phyloP scores from a whole-genome alignment of 2,113 vertebrate genomes.

The Furnarius figulus region DNA sequence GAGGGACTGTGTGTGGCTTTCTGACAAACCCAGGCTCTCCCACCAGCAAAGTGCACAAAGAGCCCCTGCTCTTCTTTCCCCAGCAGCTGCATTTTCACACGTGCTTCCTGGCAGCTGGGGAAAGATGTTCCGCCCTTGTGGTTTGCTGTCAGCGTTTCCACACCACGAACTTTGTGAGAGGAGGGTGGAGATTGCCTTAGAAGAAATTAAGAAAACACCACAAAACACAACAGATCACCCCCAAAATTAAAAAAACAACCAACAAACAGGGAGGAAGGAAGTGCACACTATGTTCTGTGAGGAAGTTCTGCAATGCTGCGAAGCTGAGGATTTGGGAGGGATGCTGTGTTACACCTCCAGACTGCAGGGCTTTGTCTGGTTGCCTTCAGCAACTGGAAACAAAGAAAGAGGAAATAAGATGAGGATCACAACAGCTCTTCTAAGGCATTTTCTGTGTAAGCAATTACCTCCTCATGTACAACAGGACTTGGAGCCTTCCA shows the following conservation, averaged over 20 bases:
- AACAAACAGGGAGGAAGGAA: background rate
- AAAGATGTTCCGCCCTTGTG: background rate
- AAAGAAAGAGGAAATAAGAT: background rate
- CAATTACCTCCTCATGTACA: background rate
- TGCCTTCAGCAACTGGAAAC: background rate
- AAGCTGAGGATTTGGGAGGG: background rate
- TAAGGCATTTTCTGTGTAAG: background rate
- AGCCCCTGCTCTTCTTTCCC: background rate
- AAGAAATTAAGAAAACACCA: background rate
- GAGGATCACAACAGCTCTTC: background rate
- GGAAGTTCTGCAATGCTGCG: background rate
- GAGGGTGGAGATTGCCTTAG: background rate
- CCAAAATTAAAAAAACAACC: background rate
- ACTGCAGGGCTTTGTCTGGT: background rate
- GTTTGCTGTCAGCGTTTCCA: background rate
- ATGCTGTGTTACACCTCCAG: background rate
- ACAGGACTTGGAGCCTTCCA: background rate
- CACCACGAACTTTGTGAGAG: background rate
- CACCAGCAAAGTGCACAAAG: background rate
- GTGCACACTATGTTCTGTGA: background rate
- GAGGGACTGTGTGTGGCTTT: background rate
- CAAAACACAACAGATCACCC: background rate
- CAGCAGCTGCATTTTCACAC: background rate
- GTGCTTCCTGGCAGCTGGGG: slow-evolving; percentile 16
- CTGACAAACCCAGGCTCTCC: background rate